These are phyloP conservation scores for Zalophus californianus DNA, from an alignment of 2,797 vertebrate species.

Conservation along the genomic window DNA sequence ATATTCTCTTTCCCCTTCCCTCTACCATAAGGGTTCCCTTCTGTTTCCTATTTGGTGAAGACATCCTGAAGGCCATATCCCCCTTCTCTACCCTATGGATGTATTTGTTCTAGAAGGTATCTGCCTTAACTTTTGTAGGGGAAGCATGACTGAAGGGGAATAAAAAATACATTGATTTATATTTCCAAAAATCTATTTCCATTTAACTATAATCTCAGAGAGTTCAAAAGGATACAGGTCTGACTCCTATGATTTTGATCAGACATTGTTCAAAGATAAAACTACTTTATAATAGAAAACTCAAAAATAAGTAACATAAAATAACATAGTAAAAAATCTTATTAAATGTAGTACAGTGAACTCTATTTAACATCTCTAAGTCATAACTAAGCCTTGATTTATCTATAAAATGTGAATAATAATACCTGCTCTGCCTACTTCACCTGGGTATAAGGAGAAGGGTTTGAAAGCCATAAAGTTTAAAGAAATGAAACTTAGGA, in stretches of 20 bases:
- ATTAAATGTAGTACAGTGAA: neutral
- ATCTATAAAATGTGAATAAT: conserved; percentile 55
- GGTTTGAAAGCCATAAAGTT: conserved; percentile 58
- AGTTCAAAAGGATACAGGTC: neutral
- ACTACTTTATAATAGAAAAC: neutral
- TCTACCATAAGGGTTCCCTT: neutral
- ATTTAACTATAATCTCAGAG: conserved; percentile 17
- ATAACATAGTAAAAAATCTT: conserved; percentile 44
- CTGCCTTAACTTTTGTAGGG: neutral
- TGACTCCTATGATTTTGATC: conserved; percentile 22
- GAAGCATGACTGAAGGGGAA: neutral
- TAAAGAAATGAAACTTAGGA: conserved; percentile 1
- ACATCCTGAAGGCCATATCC: neutral
- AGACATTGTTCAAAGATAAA: conserved; percentile 56
- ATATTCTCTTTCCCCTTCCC: neutral
- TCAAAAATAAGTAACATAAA: conserved; percentile 52
- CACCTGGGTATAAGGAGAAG: conserved; percentile 30
- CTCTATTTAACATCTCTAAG: conserved; percentile 50
- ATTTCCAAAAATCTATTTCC: neutral
- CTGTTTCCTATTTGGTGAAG: neutral
- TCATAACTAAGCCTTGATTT: conserved; percentile 32
- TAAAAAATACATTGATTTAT: neutral
- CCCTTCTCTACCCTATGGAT: neutral
- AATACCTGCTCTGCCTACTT: conserved; percentile 59
- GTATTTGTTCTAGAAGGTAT: neutral